Percentiles rank a stretch among this genome's conserved stretches.
These are phyloP conservation scores for Isichthys henryi DNA, from an alignment of 2,113 vertebrate genomes.

Conservation along the genomic window DNA sequence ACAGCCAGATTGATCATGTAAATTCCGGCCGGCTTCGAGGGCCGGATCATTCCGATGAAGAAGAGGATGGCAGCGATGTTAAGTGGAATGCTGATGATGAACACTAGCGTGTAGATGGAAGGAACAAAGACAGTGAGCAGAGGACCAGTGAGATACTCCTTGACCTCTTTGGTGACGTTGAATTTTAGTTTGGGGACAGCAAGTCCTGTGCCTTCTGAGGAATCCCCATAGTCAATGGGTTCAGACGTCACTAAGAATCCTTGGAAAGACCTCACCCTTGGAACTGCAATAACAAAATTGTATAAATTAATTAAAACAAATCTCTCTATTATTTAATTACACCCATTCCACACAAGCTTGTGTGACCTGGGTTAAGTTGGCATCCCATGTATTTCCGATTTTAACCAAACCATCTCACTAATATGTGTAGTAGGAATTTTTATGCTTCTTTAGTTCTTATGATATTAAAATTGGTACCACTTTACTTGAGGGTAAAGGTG, in stretches of 20 bases:
- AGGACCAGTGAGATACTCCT: constrained; percentile 62
- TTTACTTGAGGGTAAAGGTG: neutral
- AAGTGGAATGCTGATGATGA: constrained; percentile 75
- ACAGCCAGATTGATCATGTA: constrained; percentile 65
- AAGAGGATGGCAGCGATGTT: constrained; percentile 70
- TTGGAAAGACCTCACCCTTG: constrained; percentile 54
- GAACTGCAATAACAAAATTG: neutral
- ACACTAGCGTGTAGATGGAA: constrained; percentile 69
- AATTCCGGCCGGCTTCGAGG: constrained; percentile 67
- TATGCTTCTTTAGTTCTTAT: neutral
- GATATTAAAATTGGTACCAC: neutral
- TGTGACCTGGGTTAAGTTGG: neutral
- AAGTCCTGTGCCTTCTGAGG: constrained; percentile 42
- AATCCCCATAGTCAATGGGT: constrained; percentile 47
- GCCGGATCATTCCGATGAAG: constrained; percentile 69
- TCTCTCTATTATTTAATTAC: neutral
- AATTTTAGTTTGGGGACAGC: constrained; percentile 21
- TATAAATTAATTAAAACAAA: neutral
- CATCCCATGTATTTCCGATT: neutral
- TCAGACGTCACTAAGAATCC: constrained; percentile 44
- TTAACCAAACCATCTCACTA: neutral
- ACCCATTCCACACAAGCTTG: neutral
- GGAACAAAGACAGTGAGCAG: constrained; percentile 78
- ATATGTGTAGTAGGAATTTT: neutral
- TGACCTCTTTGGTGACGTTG: constrained; percentile 56